phyloP scores from a whole-genome alignment of 2,888 invertebrate species.

The Orchesellides sinensis region DNA sequence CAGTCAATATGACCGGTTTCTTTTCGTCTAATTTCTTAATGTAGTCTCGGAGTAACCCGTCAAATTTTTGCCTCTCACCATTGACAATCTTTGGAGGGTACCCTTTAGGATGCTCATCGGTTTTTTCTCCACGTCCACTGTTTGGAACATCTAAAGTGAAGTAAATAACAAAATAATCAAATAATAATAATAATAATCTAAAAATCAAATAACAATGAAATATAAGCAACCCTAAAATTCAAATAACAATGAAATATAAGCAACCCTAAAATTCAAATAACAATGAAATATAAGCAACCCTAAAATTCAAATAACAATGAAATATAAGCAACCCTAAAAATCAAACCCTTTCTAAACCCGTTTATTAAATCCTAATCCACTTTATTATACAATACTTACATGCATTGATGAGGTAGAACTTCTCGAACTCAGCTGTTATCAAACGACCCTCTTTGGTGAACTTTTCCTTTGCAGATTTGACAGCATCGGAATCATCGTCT shows the following conservation, averaged over 20 bases:
- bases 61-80: conserved; percentile 93
- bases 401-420: conserved; percentile 91
- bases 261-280: too few relatives aligned
- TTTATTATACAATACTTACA: conserved; percentile 80
- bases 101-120: conserved; percentile 66
- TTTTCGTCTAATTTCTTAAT: conserved; percentile 87
- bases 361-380: background rate
- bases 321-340: too few relatives aligned
- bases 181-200: background rate
- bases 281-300: too few relatives aligned
- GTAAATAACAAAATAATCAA: conserved; percentile 79
- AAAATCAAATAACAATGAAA: too few relatives aligned
- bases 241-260: too few relatives aligned
- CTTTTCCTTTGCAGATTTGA: conserved; percentile 75
- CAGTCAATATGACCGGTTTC: conserved; percentile 96
- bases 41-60: conserved; percentile 87
- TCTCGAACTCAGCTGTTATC: conserved; percentile 95
- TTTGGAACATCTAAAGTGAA: conserved; percentile 97
- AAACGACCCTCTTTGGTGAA: conserved; percentile 86
- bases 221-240: too few relatives aligned
- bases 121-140: conserved; percentile 87
- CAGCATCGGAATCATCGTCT: conserved; percentile 81
- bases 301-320: too few relatives aligned
- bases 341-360: too few relatives aligned
- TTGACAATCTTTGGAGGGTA: conserved; percentile 82